phyloP scores from a whole-genome alignment of 2,888 invertebrate species.

The Xestobium rufovillosum region DNA sequence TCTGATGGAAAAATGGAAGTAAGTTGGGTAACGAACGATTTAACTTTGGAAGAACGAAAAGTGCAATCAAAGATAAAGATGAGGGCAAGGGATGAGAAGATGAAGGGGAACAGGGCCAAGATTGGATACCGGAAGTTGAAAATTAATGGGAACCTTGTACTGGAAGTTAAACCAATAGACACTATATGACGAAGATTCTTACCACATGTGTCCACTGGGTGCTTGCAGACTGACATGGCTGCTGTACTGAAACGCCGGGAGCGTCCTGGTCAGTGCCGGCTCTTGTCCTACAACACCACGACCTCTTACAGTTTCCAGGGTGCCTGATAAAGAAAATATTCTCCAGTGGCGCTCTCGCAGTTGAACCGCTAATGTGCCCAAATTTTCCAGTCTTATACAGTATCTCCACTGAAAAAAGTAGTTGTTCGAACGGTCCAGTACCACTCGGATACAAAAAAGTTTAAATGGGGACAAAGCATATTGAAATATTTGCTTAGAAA shows the following conservation, averaged over 20 bases:
- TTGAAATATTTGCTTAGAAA: not conserved
- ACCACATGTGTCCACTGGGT: constrained; percentile 98
- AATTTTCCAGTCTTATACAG: constrained; percentile 92
- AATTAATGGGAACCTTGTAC: too few species aligned
- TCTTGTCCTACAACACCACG: constrained; percentile 98
- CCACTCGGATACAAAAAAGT: too few species aligned
- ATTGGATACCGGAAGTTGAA: too few species aligned
- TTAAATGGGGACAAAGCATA: constrained; percentile 8
- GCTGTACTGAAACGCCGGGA: constrained; percentile 96
- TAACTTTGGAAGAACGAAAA: too few species aligned
- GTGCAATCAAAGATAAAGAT: too few species aligned
- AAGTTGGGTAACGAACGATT: too few species aligned
- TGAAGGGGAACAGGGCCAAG: too few species aligned
- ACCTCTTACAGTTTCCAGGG: constrained; percentile 89
- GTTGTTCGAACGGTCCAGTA: constrained; percentile 6
- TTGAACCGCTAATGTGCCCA: constrained; percentile 82
- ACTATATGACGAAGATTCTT: too few species aligned
- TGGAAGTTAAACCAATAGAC: too few species aligned
- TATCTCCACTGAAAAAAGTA: constrained; percentile 78
- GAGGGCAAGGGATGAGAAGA: too few species aligned
- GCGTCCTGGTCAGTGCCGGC: constrained; percentile 76
- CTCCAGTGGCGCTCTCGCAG: constrained; percentile 96
- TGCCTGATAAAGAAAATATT: constrained; percentile 90
- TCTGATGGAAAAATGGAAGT: too few species aligned
- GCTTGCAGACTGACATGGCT: constrained; percentile 96